Evolutionary conservation across 2,888 invertebrate genomes (phyloP).

Genomic region (Eurois occulta): DNA sequence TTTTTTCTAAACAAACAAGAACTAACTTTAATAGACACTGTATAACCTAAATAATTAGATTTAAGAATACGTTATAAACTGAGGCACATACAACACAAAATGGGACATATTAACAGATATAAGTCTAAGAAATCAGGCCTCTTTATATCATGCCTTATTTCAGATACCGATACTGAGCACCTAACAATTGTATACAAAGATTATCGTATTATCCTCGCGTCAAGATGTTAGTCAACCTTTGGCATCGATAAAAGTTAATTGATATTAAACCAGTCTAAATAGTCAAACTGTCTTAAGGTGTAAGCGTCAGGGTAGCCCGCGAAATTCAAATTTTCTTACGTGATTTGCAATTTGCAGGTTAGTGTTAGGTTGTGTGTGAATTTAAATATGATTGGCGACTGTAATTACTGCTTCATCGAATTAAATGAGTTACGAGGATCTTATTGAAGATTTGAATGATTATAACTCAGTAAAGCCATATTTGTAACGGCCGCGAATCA

Average conservation of each 20-base stretch:
- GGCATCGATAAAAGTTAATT: constrained; percentile 65
- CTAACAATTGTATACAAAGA: constrained; percentile 52
- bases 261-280: constrained; percentile 54
- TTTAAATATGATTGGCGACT: too few relatives aligned
- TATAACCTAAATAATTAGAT: neutral
- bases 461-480: too few relatives aligned
- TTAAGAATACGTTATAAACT: neutral
- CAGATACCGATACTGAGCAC: constrained; percentile 53
- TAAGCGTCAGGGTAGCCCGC: neutral
- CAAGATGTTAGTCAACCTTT: constrained; percentile 69
- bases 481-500: too few relatives aligned
- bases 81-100: constrained; percentile 4
- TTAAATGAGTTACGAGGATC: too few relatives aligned
- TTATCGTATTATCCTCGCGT: constrained; percentile 33
- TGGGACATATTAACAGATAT: neutral
- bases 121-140: constrained; percentile 35
- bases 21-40: neutral
- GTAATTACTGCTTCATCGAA: too few relatives aligned
- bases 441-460: too few relatives aligned
- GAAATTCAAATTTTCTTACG: neutral
- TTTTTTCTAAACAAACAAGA: neutral
- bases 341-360: neutral
- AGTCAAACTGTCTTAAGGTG: constrained; percentile 23
- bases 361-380: neutral
- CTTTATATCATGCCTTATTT: constrained; percentile 16